These are phyloP conservation scores for Zootermopsis nevadensis DNA, from an alignment of 2,888 invertebrate species.

Conservation along the genomic window DNA sequence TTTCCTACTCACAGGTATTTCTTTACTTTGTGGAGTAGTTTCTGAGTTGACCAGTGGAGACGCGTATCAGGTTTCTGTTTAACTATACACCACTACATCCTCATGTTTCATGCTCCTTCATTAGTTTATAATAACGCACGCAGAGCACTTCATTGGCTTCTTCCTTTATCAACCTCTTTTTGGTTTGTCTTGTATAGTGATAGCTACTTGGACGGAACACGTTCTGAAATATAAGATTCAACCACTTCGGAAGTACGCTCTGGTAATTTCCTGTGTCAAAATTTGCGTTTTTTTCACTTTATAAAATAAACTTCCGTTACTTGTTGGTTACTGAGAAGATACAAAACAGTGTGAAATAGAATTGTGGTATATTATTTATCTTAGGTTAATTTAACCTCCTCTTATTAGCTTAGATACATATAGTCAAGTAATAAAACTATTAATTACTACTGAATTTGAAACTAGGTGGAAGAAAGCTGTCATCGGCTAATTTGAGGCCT, in stretches of 20 bases:
- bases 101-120: slow-evolving; percentile 28
- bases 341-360: too few species aligned
- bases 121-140: background rate
- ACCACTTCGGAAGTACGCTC: background rate
- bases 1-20: background rate
- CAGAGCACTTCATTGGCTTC: slow-evolving; percentile 16
- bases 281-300: too few species aligned
- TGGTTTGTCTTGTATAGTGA: background rate
- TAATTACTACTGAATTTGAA: too few species aligned
- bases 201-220: background rate
- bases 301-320: too few species aligned
- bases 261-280: background rate
- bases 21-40: background rate
- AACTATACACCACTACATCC: slow-evolving; percentile 10
- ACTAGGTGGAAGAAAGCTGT: too few species aligned
- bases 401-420: too few species aligned
- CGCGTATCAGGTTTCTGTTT: background rate
- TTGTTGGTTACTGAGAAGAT: too few species aligned
- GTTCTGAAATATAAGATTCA: background rate
- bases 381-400: too few species aligned
- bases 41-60: background rate
- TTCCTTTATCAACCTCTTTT: background rate
- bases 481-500: too few species aligned
- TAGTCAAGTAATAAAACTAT: too few species aligned
- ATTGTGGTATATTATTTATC: too few species aligned